Percentiles rank a stretch among this genome's conserved stretches.
phyloP scores from a whole-genome alignment of 2,888 invertebrate species.

The Amiota mariae region DNA sequence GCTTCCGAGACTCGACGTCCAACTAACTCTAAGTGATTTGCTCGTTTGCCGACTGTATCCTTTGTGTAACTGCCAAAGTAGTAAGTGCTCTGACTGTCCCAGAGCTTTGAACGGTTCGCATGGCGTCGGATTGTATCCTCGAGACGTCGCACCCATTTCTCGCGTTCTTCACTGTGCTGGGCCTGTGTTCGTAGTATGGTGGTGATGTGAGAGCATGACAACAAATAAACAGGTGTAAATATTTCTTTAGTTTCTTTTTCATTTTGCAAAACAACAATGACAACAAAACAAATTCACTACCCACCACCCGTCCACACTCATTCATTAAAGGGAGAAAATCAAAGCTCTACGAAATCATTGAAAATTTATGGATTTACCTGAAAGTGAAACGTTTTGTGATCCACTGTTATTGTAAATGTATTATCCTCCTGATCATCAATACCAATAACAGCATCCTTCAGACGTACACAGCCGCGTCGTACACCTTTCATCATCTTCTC shows the following conservation, averaged over 20 bases:
- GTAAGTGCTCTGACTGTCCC: slow-evolving; percentile 70
- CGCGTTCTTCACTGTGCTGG: slow-evolving; percentile 93
- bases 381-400: slow-evolving; percentile 99
- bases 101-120: slow-evolving; percentile 76
- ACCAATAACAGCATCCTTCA: slow-evolving; percentile 97
- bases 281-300: slow-evolving; percentile 40
- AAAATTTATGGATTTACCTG: slow-evolving; percentile 77
- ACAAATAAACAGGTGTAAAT: slow-evolving; percentile 44
- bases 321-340: no score
- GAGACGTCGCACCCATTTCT: slow-evolving; percentile 95
- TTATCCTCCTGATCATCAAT: slow-evolving; percentile 99
- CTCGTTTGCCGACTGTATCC: slow-evolving; percentile 72
- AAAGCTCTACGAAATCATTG: neutral
- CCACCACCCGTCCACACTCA: neutral
- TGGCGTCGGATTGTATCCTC: slow-evolving; percentile 95
- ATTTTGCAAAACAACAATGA: neutral
- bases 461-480: slow-evolving; percentile 95
- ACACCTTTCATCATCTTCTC: slow-evolving; percentile 99
- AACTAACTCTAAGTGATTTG: slow-evolving; percentile 79
- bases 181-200: slow-evolving; percentile 80
- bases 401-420: slow-evolving; percentile 98
- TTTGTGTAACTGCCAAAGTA: slow-evolving; percentile 74
- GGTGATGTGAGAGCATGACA: slow-evolving; percentile 13
- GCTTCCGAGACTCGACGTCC: slow-evolving; percentile 95
- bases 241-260: slow-evolving; percentile 25